Evolutionary conservation across 2,797 vertebrate genomes (phyloP).

Genomic region (Xiphorhynchus erythropygius): DNA sequence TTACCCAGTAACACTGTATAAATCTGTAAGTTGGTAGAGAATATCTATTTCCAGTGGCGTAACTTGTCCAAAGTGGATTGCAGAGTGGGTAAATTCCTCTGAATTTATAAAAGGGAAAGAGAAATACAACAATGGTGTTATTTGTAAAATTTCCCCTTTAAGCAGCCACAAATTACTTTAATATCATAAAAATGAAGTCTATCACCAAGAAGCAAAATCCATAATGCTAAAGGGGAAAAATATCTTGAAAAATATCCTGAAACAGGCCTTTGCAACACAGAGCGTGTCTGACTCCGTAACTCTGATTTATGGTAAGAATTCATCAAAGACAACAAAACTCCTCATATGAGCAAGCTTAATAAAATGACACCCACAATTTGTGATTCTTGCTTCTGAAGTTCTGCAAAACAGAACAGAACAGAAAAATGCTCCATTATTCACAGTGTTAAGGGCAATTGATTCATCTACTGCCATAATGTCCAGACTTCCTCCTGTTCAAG

Average conservation of each 20-base stretch:
- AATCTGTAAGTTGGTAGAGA: constrained; percentile 88
- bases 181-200: neutral
- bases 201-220: neutral
- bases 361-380: neutral
- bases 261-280: neutral
- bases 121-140: constrained; percentile 2
- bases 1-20: constrained; percentile 94
- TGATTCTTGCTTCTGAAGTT: constrained; percentile 7
- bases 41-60: constrained; percentile 95
- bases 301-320: neutral
- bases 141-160: neutral
- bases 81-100: constrained; percentile 97
- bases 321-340: neutral
- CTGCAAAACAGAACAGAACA: neutral
- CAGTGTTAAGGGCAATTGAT: neutral
- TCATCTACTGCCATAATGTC: neutral
- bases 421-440: neutral
- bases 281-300: neutral
- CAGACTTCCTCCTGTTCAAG: neutral
- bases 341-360: neutral
- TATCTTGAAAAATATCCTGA: neutral
- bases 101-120: constrained; percentile 46
- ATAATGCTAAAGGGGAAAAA: neutral
- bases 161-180: neutral
- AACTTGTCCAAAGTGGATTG: constrained; percentile 96